phyloP scores from a whole-genome alignment of 2,888 invertebrate genomes.

The Drosophila hamatofila region DNA sequence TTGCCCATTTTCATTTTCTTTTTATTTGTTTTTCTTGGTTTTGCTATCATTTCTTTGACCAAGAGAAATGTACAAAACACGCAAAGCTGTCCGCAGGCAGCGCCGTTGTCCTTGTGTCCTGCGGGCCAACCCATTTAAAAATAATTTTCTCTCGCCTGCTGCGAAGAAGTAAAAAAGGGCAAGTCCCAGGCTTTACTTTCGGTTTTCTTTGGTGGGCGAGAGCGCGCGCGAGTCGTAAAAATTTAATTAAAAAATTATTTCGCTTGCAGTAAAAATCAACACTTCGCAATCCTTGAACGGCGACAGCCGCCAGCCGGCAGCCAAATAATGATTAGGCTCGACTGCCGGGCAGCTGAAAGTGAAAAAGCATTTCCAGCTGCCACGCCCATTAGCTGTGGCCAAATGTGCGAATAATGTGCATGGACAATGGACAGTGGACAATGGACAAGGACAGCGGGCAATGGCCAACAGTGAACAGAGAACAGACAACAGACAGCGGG shows the following conservation, averaged over 20 bases:
- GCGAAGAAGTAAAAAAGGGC: conserved; percentile 38
- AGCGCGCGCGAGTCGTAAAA: conserved; percentile 72
- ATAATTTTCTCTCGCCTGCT: conserved; percentile 44
- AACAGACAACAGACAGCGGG: conserved; percentile 55
- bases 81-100: conserved; percentile 51
- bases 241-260: conserved; percentile 80
- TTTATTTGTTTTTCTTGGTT: conserved; percentile 7
- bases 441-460: conserved; percentile 51
- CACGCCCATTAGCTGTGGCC: conserved; percentile 67
- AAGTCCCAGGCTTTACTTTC: conserved; percentile 54
- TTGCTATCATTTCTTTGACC: conserved; percentile 45
- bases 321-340: conserved; percentile 66
- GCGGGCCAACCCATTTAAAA: conserved; percentile 39
- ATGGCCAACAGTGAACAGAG: conserved; percentile 55
- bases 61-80: conserved; percentile 65
- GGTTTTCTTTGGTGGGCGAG: conserved; percentile 40
- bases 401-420: conserved; percentile 79
- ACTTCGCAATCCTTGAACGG: conserved; percentile 50
- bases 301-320: conserved; percentile 44
- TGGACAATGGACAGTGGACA: conserved; percentile 61
- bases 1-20: conserved; percentile 1
- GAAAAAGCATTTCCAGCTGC: conserved; percentile 38
- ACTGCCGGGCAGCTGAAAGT: conserved; percentile 20
- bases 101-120: conserved; percentile 36
- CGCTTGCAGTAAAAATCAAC: conserved; percentile 73